Base-by-base conservation (phyloP, 2,113 vertebrate species). In the Strigops habroptila region DNA sequence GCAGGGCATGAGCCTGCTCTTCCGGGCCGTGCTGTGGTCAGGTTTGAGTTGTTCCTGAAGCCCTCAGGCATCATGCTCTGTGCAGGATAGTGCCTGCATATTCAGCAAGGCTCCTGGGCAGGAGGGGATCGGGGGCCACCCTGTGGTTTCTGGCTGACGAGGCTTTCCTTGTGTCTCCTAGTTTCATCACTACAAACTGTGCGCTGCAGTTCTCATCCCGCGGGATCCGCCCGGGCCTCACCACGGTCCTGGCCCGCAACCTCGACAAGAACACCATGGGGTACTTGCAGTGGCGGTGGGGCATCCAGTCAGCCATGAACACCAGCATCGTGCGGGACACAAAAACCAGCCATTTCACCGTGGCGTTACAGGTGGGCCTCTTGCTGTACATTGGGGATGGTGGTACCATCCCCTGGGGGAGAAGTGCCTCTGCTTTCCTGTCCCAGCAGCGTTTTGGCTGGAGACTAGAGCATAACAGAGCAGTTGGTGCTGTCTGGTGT, bases 211-310 rank as follows among this genome's bases (percentile, higher is more conserved):
- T 99, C 87, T 99, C 99, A 0, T 99, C 99, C 33, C 98, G 98
- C 0, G 99, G 99, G 1, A 79, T 99, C 62, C 99, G 99, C 39
- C 99, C 99, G 0, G 99, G 99, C 55, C 85, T 99, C 30, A 99
- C 99, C 67, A 99, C 99, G 0, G 98, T 99, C 63, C 96, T 99
- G 39, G 99, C 99, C 2, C 98, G 99, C 21, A 99, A 99, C 97
- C 98, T 99, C 8, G 99, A 99, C 97, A 99, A 99, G 97, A 99
- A 99, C 97, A 99, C 99, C 0, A 99, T 99, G 98, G 99, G 99
- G n/a, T 99, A 99, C 95, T 73, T 99, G 74, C 99, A 99, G 98
- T 99, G 99, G 99, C 98, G 99, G 1, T 99, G 99, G 99, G 99
- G 98, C 11, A 97, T 98, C 93, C 99, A 99, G 98, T 99, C 99